A percentile compares a stretch with the other conserved stretches of the same genome.
Evolutionary conservation across 2,888 invertebrate genomes (phyloP).

Genomic region (Caenorhabditis virilis): DNA sequence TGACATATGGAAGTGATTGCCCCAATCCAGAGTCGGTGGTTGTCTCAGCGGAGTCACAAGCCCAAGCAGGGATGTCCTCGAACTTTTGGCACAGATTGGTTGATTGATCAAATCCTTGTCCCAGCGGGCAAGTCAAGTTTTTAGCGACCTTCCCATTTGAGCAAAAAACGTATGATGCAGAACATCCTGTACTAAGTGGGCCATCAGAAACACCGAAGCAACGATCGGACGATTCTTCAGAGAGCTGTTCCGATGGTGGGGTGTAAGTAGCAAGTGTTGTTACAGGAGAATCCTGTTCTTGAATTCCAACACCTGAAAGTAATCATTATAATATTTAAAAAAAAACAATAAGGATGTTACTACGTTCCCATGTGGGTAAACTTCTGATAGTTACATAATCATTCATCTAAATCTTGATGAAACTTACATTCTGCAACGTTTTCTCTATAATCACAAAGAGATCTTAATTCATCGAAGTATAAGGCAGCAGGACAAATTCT

Average conservation of each 20-base stretch:
- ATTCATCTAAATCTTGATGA: no score
- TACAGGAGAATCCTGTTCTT: constrained; percentile 1
- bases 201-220: constrained; percentile 18
- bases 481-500: constrained; percentile 8
- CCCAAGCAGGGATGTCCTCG: constrained; percentile 10
- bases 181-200: constrained; percentile 16
- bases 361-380: no score
- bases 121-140: constrained; percentile 11
- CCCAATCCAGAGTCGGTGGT: constrained; percentile 22
- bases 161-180: constrained; percentile 18
- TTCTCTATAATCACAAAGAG: constrained; percentile 10
- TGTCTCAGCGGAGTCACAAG: constrained; percentile 9
- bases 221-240: background rate
- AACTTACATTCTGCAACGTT: constrained; percentile 16
- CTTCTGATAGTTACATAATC: no score
- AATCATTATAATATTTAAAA: background rate
- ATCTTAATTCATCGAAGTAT: constrained; percentile 11
- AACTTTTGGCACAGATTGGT: constrained; percentile 15
- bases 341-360: background rate
- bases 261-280: constrained; percentile 13
- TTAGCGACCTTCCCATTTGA: constrained; percentile 9
- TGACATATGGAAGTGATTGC: constrained; percentile 16
- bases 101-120: constrained; percentile 27
- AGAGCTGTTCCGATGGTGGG: no score
- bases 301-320: constrained; percentile 4